A percentile compares a stretch with the other conserved stretches of the same genome.
Conservation (phyloP, 2,113 vertebrate genomes). For the Gymnarchus niloticus region DNA sequence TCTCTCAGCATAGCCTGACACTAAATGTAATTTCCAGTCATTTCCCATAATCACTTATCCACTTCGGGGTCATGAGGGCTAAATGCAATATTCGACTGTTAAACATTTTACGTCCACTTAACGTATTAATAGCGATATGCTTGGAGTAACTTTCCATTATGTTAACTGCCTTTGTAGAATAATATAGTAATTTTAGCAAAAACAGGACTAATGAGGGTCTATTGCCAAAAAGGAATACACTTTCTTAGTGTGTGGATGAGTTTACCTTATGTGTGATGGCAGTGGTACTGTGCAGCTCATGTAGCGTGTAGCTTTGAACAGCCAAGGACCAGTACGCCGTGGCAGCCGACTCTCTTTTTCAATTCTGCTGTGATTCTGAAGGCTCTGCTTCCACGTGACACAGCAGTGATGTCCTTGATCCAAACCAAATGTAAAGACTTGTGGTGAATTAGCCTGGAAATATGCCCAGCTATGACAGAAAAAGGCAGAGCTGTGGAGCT, state of each 20-base stretch:
- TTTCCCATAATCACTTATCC: neutral
- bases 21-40: neutral
- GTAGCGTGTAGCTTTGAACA: no score
- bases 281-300: no score
- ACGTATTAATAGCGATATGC: neutral
- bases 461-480: neutral
- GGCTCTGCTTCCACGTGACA: no score
- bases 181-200: neutral
- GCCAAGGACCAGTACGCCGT: no score
- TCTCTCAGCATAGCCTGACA: no score
- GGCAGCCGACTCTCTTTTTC: no score
- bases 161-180: no score
- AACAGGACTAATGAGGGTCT: neutral
- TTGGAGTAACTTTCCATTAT: constrained; percentile 1
- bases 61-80: neutral
- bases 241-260: no score
- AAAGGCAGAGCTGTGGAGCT: neutral
- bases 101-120: constrained; percentile 7
- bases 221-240: neutral
- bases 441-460: neutral
- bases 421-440: no score
- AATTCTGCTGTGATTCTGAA: no score
- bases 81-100: neutral
- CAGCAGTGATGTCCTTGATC: no score
- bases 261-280: no score